Conservation (phyloP, 2,888 invertebrate genomes). For the Orthosia incerta region DNA sequence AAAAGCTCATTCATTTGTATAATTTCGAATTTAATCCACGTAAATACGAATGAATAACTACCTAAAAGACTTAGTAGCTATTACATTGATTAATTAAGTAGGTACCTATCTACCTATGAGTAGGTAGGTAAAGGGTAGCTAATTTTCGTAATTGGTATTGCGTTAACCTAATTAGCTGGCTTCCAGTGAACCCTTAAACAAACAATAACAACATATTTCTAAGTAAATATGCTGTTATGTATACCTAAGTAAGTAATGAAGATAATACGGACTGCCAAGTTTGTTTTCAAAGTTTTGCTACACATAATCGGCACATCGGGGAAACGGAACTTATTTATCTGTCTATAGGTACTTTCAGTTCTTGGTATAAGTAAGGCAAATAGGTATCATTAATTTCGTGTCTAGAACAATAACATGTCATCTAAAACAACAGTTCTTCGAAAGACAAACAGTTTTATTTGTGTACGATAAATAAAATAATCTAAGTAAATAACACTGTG, state of each 20-base stretch:
- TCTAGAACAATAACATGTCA: not conserved
- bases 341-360: not conserved
- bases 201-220: slow-evolving; percentile 37
- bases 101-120: not conserved
- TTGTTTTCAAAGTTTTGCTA: slow-evolving; percentile 10
- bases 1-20: too few relatives aligned
- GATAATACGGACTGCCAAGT: slow-evolving; percentile 18
- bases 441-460: slow-evolving; percentile 22
- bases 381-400: slow-evolving; percentile 3
- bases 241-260: slow-evolving; percentile 5
- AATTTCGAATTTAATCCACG: too few relatives aligned
- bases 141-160: slow-evolving; percentile 16
- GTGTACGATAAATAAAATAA: not conserved
- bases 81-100: not conserved
- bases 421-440: slow-evolving; percentile 34
- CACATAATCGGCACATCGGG: not conserved
- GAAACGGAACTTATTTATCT: not conserved
- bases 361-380: slow-evolving; percentile 10
- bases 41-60: too few relatives aligned
- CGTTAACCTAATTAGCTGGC: slow-evolving; percentile 24
- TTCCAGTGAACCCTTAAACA: slow-evolving; percentile 28
- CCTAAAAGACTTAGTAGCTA: too few relatives aligned
- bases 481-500: slow-evolving; percentile 38
- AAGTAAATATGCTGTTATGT: slow-evolving; percentile 14
- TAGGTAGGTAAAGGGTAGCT: not conserved